Evolutionary conservation across 2,888 invertebrate species (phyloP).

Genomic region (Calameuta filiformis): DNA sequence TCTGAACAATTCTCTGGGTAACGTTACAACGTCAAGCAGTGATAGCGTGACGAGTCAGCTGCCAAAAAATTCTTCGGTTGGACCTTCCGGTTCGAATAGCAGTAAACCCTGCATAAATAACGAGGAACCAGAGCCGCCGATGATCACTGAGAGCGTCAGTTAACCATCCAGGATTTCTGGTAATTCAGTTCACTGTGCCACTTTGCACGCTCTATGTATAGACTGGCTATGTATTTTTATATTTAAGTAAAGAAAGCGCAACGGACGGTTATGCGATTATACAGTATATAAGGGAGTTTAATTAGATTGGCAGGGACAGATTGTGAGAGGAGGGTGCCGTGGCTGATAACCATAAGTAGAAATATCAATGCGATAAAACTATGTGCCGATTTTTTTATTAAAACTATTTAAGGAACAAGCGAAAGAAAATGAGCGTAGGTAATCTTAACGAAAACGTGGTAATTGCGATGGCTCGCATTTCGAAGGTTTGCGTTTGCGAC

Average conservation of each 20-base stretch:
- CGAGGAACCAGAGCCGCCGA: slow-evolving; percentile 48
- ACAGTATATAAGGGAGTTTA: slow-evolving; percentile 1
- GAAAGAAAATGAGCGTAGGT: background rate
- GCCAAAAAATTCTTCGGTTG: slow-evolving; percentile 53
- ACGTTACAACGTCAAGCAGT: slow-evolving; percentile 51
- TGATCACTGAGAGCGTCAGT: slow-evolving; percentile 56
- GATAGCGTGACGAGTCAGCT: slow-evolving; percentile 55
- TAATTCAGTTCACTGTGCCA: slow-evolving; percentile 63
- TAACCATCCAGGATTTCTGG: slow-evolving; percentile 60
- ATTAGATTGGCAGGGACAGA: background rate
- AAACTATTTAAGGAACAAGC: background rate
- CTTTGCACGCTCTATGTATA: slow-evolving; percentile 65
- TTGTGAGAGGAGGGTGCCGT: slow-evolving; percentile 5
- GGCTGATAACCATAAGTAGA: slow-evolving; percentile 10
- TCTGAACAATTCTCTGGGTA: slow-evolving; percentile 50
- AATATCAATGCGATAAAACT: background rate
- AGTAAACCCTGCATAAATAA: slow-evolving; percentile 49
- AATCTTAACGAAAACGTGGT: background rate
- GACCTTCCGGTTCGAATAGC: slow-evolving; percentile 48
- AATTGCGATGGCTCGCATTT: background rate
- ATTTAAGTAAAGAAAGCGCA: slow-evolving; percentile 58
- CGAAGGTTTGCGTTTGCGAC: background rate
- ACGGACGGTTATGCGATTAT: slow-evolving; percentile 17
- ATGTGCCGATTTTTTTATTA: background rate
- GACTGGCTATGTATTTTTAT: slow-evolving; percentile 67